Conservation (phyloP, 1,140 invertebrate genomes). For the Archegozetes longisetosus region DNA sequence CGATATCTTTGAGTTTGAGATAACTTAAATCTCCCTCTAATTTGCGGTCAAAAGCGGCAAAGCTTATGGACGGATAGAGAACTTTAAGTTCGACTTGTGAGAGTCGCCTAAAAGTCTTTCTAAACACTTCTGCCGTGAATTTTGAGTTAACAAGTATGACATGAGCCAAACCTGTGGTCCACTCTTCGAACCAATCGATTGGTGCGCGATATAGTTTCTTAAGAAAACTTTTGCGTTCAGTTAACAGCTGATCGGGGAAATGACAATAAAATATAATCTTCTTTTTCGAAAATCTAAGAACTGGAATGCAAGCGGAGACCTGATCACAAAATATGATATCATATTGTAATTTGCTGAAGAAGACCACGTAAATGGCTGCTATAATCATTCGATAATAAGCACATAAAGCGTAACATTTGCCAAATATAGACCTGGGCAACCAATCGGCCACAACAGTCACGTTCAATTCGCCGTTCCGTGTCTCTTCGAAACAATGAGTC, state of each 20-base stretch:
- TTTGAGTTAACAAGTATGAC: conserved; percentile 79
- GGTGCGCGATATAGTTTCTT: conserved; percentile 53
- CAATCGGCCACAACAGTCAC: conserved; percentile 56
- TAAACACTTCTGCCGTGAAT: conserved; percentile 70
- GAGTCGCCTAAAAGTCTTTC: conserved; percentile 60
- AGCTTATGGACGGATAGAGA: conserved; percentile 86
- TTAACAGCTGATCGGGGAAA: conserved; percentile 85
- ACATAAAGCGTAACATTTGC: conserved; percentile 69
- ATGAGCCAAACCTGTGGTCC: conserved; percentile 49
- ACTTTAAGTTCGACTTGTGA: conserved; percentile 47
- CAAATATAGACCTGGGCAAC: conserved; percentile 64
- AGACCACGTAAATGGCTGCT: conserved; percentile 46
- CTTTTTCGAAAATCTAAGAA: conserved; percentile 41
- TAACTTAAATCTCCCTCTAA: conserved; percentile 34
- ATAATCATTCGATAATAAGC: conserved; percentile 88
- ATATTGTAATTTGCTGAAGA: conserved; percentile 26
- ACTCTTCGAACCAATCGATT: conserved; percentile 80
- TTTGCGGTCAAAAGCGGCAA: conserved; percentile 49
- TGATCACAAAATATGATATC: conserved; percentile 85
- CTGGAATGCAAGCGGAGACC: conserved; percentile 66
- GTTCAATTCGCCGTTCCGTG: conserved; percentile 59
- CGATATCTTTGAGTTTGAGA: conserved; percentile 26
- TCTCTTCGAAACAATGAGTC: conserved; percentile 86
- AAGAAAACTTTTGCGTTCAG: conserved; percentile 22
- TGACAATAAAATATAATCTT: conserved; percentile 91